Base-by-base conservation (phyloP, 2,113 vertebrate genomes). In the Nanger granti region DNA sequence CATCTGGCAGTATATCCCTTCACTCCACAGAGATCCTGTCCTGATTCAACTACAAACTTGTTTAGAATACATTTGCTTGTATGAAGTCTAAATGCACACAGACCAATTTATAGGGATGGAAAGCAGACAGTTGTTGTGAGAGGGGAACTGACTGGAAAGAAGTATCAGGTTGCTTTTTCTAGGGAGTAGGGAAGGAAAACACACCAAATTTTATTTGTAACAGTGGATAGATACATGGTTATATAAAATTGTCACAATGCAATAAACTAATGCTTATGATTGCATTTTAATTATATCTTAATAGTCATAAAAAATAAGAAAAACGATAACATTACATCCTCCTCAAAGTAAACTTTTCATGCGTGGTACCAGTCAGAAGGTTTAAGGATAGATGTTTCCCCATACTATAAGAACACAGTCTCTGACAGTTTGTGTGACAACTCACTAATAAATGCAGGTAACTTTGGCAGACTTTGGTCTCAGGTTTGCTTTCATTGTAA, bases 271-370 rank as follows among this genome's bases (percentile, higher is more conserved):
- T 6, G 59, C 4, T 82, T 47, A 44, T n/a, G 0, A 22, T 44
- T 91, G 7, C 37, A 57, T 87, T 85, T 84, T 87, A 90, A 83
- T 66, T 93, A 55, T 52, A n/a, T 59, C 54, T 84, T 96, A 79
- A 91, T 18, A 89, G 84, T 54, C 55, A 86, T 8, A 62, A 47
- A 88, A 87, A 93, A 3, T 37, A 89, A 94, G 28, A 57, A 91
- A 93, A 93, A 26, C 3, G 4, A 57, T 20, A 59, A 52, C 52
- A 94, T 22, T 69, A 4, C 5, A 47, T 89, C 22, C 31, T 80
- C 28, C 52, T 84, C 66, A 84, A 5, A 79, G 28, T 79, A 52
- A 92, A 79, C 20, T 89, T 47, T 91, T 55, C 26, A 22, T 52
- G 22, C n/a, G 7, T n/a, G 7, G 8, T 82, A 64, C 47, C 41